These are phyloP conservation scores for Chlorospingus semifuscus DNA, from an alignment of 2,797 vertebrate species.

Conservation along the genomic window DNA sequence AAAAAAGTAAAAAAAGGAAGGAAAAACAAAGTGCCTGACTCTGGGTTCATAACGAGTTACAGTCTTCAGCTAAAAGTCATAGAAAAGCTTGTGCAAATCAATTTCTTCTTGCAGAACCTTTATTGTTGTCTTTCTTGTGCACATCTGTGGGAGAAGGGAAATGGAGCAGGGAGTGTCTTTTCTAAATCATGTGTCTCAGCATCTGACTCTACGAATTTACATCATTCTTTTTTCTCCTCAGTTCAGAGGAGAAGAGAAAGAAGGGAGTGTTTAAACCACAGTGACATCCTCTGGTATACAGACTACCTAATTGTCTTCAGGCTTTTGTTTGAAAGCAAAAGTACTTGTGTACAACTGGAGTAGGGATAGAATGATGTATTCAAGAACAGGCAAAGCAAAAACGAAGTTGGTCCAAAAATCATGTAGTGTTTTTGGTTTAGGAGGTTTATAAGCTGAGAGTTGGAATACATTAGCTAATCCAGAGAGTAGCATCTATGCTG, in stretches of 20 bases:
- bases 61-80: not conserved
- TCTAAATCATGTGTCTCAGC: not conserved
- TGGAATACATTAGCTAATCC: not conserved
- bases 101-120: not conserved
- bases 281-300: not conserved
- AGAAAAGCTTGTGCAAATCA: not conserved
- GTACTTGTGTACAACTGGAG: not conserved
- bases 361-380: not conserved
- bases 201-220: not conserved
- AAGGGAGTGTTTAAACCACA: not conserved
- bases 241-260: not conserved
- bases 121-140: not conserved
- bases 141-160: not conserved
- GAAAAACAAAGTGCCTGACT: not conserved
- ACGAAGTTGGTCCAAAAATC: not conserved
- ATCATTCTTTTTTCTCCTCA: not conserved
- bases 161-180: fast-evolving
- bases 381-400: not conserved
- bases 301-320: not conserved
- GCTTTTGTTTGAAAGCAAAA: not conserved
- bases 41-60: not conserved
- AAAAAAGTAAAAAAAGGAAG: not conserved
- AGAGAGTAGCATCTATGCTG: not conserved
- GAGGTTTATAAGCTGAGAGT: not conserved
- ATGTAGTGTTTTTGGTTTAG: not conserved